Evolutionary conservation across 1,140 invertebrate genomes (phyloP), one percentile per base, ranked within the genome.

Genomic region (Trichogramma pretiosum): DNA sequence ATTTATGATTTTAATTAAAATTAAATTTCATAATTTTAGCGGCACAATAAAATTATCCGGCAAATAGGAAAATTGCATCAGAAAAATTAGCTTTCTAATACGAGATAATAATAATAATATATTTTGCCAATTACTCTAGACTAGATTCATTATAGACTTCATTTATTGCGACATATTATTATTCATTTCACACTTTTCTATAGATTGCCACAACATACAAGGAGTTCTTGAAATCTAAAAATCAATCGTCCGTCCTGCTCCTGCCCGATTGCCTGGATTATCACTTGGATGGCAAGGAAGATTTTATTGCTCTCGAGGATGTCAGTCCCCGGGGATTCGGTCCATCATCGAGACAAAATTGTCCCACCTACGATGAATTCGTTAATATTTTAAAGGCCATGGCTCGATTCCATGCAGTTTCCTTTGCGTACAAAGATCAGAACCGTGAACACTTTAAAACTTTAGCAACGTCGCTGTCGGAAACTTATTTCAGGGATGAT

Each of bases 221-320:
- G 22, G 44, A 60, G 17, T 70, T 68, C 33, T 16, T 67, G 3
- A 43, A 51, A 18, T 50, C 56, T 2, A 68, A 61, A 50, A 49
- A 45, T 26, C 55, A 60, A 21, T 23, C 24, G 5, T 23, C 55
- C 28, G 24, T 68, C n/a, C 19, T 66, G 14, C 41, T 33, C 5
- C 49, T 66, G 48, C 72, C 62, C 39, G 77, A 74, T 55, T 70
- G 78, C 36, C 69, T 80, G 41, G 63, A 74, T 1, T 63, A 71
- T 2, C 53, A 74, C 19, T 63, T 60, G 8, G 81, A 85, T 63
- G 83, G 81, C 0, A 47, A 65, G 30, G 75, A 83, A 58, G 83
- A 84, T 60, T 83, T 78, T 32, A 63, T 87, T 9, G 77, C 74
- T 19, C 51, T 87, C 3, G 77, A 83, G 70, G 81, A 85, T 64